Evolutionary conservation across 2,113 vertebrate species (phyloP).

Genomic region (Manacus vitellinus): DNA sequence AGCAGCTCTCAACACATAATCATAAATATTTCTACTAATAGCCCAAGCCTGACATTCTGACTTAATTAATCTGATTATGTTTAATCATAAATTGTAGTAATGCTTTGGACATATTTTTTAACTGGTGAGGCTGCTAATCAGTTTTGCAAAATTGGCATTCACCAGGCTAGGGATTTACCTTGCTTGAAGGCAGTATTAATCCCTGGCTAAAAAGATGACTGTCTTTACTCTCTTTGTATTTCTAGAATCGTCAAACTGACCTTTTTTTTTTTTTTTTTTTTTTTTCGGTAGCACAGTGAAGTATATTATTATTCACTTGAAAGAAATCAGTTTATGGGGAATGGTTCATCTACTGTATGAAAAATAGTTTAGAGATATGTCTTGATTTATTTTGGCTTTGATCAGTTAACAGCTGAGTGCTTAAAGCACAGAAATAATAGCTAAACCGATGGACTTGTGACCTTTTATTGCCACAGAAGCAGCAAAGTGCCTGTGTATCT

Average conservation of each 20-base stretch:
- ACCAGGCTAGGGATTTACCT: background rate
- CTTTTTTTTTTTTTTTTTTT: background rate
- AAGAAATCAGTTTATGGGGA: background rate
- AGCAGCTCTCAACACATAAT: background rate
- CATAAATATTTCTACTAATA: background rate
- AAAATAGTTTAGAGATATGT: background rate
- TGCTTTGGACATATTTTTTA: background rate
- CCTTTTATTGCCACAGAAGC: background rate
- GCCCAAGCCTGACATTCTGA: background rate
- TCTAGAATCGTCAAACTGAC: background rate
- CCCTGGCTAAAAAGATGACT: background rate
- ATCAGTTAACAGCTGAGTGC: background rate
- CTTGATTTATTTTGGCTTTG: background rate
- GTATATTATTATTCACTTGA: background rate
- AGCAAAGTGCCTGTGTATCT: background rate
- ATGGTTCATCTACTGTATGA: background rate
- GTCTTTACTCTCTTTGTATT: background rate
- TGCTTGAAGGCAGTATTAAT: background rate
- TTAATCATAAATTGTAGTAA: background rate
- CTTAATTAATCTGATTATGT: slow-evolving; percentile 5
- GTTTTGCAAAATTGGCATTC: background rate
- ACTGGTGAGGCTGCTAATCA: background rate
- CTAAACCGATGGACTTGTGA: background rate
- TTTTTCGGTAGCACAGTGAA: background rate
- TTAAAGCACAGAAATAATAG: background rate